These are phyloP conservation scores for Xiphias gladius DNA, from an alignment of 2,113 vertebrate species.

Conservation along the genomic window DNA sequence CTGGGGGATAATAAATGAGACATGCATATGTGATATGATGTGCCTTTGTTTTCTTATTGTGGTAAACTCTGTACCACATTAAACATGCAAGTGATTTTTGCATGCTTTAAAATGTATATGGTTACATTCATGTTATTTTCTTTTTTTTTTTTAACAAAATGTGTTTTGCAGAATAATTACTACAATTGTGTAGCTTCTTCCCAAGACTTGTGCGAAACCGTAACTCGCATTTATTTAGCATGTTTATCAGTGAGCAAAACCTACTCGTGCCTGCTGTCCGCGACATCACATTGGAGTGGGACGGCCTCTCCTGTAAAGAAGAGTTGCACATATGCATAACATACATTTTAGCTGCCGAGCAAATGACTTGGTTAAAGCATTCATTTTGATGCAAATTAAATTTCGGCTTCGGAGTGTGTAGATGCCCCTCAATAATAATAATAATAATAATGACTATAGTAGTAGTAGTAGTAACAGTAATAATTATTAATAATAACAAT, in stretches of 20 bases:
- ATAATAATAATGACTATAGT: constrained; percentile 18
- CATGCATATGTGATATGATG: constrained; percentile 63
- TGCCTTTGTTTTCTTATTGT: constrained; percentile 49
- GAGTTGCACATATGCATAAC: constrained; percentile 17
- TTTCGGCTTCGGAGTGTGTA: not conserved
- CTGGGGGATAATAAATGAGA: constrained; percentile 74
- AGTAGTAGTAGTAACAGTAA: too few relatives aligned
- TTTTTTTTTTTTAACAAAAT: not conserved
- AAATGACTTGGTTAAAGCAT: not conserved
- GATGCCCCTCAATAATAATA: not conserved
- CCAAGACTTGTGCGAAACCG: not conserved
- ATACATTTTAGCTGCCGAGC: not conserved
- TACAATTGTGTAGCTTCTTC: not conserved
- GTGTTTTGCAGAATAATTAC: not conserved
- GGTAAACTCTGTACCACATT: not conserved
- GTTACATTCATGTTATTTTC: not conserved
- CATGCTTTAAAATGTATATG: not conserved
- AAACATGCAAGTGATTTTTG: not conserved
- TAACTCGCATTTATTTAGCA: not conserved
- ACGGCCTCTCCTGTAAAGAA: constrained; percentile 36
- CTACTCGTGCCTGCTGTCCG: constrained; percentile 1
- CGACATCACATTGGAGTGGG: constrained; percentile 39
- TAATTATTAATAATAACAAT: constrained; percentile 5
- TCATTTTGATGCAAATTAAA: not conserved
- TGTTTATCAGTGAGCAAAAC: constrained; percentile 16